phyloP scores from a whole-genome alignment of 2,888 invertebrate species.

The Lepidochitona cinerea region DNA sequence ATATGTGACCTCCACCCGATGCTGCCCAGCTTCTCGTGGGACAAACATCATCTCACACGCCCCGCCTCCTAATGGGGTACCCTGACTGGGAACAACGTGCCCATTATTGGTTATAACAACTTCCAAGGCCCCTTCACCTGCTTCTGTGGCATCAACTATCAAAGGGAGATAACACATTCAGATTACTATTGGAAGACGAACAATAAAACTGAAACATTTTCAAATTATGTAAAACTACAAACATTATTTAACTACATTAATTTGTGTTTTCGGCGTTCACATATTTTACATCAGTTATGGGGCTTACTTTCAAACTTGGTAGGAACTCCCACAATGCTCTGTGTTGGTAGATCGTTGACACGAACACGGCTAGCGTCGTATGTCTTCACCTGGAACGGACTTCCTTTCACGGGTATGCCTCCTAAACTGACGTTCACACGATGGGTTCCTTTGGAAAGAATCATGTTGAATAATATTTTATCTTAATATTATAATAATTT shows the following conservation, averaged over 20 bases:
- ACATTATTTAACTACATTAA: too few species aligned
- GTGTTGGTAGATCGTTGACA: slow-evolving; percentile 90
- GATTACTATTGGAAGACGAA: too few species aligned
- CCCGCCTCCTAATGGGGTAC: slow-evolving; percentile 94
- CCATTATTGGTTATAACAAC: slow-evolving; percentile 94
- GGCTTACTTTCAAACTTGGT: slow-evolving; percentile 91
- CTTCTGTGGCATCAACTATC: slow-evolving; percentile 90
- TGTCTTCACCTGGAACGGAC: slow-evolving; percentile 69
- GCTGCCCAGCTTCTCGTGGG: slow-evolving; percentile 93
- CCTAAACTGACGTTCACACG: slow-evolving; percentile 48
- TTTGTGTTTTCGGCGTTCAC: too few species aligned
- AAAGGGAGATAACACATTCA: slow-evolving; percentile 19
- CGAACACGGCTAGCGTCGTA: slow-evolving; percentile 94
- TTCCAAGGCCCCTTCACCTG: slow-evolving; percentile 94
- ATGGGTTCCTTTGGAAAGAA: slow-evolving; percentile 51
- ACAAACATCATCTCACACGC: slow-evolving; percentile 92
- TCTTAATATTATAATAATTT: too few species aligned
- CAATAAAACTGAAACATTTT: too few species aligned
- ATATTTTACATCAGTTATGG: too few species aligned
- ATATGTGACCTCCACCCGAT: slow-evolving; percentile 90
- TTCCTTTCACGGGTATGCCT: slow-evolving; percentile 55
- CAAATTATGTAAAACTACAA: too few species aligned
- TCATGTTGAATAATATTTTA: too few species aligned
- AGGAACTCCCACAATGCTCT: slow-evolving; percentile 85
- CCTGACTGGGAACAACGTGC: slow-evolving; percentile 94